phyloP scores from a whole-genome alignment of 1,140 invertebrate genomes.

The Catajapyx aquilonaris region DNA sequence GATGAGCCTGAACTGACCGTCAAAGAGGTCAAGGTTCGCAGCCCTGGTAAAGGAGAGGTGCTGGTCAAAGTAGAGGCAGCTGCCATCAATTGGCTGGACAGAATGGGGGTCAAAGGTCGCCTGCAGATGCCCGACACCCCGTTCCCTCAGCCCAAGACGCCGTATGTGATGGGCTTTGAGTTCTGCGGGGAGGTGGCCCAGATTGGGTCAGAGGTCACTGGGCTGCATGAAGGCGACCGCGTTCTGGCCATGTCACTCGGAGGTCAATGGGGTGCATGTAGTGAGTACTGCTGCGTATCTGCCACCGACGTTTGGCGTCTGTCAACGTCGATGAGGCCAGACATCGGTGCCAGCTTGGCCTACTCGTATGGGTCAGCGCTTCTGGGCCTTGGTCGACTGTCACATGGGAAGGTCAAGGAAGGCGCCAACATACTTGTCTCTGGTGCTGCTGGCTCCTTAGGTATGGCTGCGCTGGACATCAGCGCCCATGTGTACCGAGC shows the following conservation, averaged over 20 bases:
- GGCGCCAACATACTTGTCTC: conserved; percentile 31
- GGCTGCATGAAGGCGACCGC: conserved; percentile 22
- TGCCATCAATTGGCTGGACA: no score
- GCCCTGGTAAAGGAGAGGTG: no score
- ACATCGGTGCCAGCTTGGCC: conserved; percentile 25
- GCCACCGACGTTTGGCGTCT: conserved; percentile 30
- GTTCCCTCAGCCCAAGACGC: conserved; percentile 24
- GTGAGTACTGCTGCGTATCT: conserved; percentile 27
- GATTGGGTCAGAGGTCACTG: conserved; percentile 18
- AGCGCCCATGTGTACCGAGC: conserved; percentile 34
- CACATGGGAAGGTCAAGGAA: no score
- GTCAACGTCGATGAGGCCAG: conserved; percentile 22
- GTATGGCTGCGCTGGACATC: conserved; percentile 36
- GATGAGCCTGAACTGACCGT: no score
- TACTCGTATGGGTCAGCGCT: conserved; percentile 34
- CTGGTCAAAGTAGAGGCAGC: no score
- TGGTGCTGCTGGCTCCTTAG: conserved; percentile 32
- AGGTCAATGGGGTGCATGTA: conserved; percentile 26
- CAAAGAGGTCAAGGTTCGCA: no score
- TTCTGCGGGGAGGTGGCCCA: conserved; percentile 25
- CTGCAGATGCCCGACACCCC: no score
- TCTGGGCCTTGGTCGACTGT: conserved; percentile 28
- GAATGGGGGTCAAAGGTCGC: no score
- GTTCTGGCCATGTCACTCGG: conserved; percentile 29
- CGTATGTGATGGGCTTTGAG: conserved; percentile 32